phyloP scores from a whole-genome alignment of 2,797 vertebrate genomes.

The Acanthurus lineatus region DNA sequence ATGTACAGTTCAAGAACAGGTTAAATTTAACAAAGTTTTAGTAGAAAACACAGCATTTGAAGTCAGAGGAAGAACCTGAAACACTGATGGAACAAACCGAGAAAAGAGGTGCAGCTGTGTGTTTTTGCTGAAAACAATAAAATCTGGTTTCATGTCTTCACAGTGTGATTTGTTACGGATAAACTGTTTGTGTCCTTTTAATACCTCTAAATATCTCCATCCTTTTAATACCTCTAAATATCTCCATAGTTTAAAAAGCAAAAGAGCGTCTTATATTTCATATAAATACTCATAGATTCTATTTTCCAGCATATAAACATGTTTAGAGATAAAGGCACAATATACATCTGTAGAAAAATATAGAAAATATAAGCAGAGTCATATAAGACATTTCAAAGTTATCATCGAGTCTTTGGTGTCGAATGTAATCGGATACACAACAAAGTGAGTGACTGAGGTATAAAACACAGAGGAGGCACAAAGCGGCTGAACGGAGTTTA shows the following conservation, averaged over 20 bases:
- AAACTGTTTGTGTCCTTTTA: neutral
- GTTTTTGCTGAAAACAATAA: neutral
- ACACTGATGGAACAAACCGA: slow-evolving; percentile 7
- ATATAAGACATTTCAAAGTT: slow-evolving; percentile 52
- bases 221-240: no score
- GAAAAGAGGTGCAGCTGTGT: no score
- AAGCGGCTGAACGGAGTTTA: neutral
- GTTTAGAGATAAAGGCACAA: slow-evolving; percentile 57
- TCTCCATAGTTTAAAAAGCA: neutral
- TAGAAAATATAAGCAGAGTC: slow-evolving; percentile 59
- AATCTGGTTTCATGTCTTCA: slow-evolving; percentile 5
- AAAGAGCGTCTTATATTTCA: slow-evolving; percentile 4
- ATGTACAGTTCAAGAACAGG: no score
- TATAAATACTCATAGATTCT: slow-evolving; percentile 54
- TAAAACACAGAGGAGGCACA: neutral
- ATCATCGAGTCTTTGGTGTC: slow-evolving; percentile 49
- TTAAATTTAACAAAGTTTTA: neutral
- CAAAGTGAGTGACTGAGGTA: slow-evolving; percentile 35
- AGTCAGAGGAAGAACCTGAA: neutral
- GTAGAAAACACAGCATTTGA: neutral
- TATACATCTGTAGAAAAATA: slow-evolving; percentile 82
- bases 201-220: no score
- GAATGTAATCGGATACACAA: slow-evolving; percentile 15
- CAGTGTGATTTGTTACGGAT: neutral
- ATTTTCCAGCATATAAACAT: slow-evolving; percentile 46